Conservation (phyloP, 2,888 invertebrate species). For the Metacarcinus magister region DNA sequence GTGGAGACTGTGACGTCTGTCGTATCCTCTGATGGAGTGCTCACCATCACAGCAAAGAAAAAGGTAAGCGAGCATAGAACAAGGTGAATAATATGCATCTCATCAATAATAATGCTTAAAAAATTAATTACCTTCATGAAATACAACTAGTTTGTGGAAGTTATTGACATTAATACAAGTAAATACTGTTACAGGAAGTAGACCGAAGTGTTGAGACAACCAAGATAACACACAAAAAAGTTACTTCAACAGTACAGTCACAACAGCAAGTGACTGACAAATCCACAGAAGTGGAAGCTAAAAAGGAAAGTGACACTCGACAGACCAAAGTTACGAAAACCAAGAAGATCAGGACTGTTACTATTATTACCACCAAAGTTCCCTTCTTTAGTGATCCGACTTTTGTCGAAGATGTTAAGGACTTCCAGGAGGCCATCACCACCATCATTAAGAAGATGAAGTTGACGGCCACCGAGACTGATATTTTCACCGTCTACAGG, state of each 20-base stretch:
- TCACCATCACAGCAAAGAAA: slow-evolving; percentile 67
- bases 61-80: slow-evolving; percentile 38
- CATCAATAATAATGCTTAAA: background rate
- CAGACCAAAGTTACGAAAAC: background rate
- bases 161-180: background rate
- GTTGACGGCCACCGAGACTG: background rate
- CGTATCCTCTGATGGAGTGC: slow-evolving; percentile 74
- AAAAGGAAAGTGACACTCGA: background rate
- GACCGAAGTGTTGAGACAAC: background rate
- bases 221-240: background rate
- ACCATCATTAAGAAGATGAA: slow-evolving; percentile 68
- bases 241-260: background rate
- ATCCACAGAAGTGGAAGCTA: background rate
- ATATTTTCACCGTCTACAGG: slow-evolving; percentile 72
- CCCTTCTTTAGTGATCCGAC: slow-evolving; percentile 79
- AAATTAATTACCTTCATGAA: background rate
- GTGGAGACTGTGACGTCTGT: slow-evolving; percentile 64
- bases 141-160: background rate
- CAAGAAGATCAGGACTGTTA: slow-evolving; percentile 16
- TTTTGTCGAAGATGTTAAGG: slow-evolving; percentile 68
- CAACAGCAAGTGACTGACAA: background rate
- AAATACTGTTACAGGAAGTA: background rate
- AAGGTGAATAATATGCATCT: background rate
- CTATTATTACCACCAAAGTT: slow-evolving; percentile 49
- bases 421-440: slow-evolving; percentile 75